Evolutionary conservation across 2,113 vertebrate genomes (phyloP).

Genomic region (Vicugna pacos): DNA sequence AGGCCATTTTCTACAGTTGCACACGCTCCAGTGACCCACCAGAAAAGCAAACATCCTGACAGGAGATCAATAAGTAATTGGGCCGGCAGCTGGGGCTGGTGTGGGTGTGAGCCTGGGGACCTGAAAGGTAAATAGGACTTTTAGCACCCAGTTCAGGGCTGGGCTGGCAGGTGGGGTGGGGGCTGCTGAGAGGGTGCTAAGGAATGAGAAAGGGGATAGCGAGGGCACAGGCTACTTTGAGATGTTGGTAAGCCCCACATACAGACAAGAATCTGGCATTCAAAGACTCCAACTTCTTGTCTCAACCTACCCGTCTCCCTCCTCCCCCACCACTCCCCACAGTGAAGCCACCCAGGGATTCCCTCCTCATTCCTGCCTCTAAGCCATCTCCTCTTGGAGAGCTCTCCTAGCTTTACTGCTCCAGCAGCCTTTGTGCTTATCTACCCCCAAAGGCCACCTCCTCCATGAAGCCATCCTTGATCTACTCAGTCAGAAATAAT

Average conservation of each 20-base stretch:
- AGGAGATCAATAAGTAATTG: constrained; percentile 86
- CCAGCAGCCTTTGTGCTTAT: neutral
- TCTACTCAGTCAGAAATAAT: neutral
- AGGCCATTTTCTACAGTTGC: constrained; percentile 63
- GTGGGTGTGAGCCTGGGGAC: constrained; percentile 65
- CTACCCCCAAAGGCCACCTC: neutral
- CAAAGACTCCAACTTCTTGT: neutral
- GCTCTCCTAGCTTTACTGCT: neutral
- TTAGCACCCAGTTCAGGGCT: neutral
- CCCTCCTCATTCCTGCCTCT: neutral
- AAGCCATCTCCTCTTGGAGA: neutral
- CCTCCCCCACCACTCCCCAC: neutral
- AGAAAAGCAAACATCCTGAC: constrained; percentile 85
- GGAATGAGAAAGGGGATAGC: neutral
- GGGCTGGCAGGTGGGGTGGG: neutral
- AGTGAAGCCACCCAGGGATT: neutral
- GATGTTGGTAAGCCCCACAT: neutral
- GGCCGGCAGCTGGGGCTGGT: constrained; percentile 73
- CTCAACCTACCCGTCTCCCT: neutral
- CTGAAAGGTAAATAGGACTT: constrained; percentile 69
- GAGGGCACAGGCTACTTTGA: neutral
- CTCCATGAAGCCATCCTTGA: neutral
- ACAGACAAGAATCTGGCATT: neutral
- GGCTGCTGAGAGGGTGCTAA: neutral
- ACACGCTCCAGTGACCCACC: constrained; percentile 78